phyloP scores from a whole-genome alignment of 1,140 invertebrate species.

The Drosophila willistoni region DNA sequence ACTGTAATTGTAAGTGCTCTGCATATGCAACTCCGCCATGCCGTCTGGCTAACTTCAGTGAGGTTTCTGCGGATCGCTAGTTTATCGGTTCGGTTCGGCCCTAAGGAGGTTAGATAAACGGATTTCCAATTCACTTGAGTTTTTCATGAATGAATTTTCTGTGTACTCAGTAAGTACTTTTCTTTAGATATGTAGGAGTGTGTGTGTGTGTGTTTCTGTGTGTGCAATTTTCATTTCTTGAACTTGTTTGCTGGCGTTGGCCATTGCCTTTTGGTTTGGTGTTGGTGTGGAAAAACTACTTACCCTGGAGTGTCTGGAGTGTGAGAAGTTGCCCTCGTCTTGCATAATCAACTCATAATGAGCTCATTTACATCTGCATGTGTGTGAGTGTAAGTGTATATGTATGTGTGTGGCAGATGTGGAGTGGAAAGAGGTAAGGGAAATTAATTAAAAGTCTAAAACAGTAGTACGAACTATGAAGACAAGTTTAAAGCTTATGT shows the following conservation, averaged over 20 bases:
- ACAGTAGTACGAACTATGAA: not conserved
- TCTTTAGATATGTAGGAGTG: not conserved
- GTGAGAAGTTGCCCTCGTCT: slow-evolving; percentile 48
- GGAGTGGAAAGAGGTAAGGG: not conserved
- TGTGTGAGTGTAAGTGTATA: slow-evolving; percentile 16
- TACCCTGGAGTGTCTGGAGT: not conserved
- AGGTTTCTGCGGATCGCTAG: slow-evolving; percentile 13
- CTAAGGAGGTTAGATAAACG: slow-evolving; percentile 69
- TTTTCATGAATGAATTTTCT: slow-evolving; percentile 75
- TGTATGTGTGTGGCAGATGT: slow-evolving; percentile 4
- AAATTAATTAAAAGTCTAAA: slow-evolving; percentile 43
- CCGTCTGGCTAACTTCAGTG: slow-evolving; percentile 44
- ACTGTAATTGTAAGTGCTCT: slow-evolving; percentile 65
- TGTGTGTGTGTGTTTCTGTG: not conserved
- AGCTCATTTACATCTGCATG: slow-evolving; percentile 68
- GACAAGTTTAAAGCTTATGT: too few species aligned
- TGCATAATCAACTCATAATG: slow-evolving; percentile 73
- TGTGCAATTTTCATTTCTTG: slow-evolving; percentile 53
- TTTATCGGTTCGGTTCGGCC: slow-evolving; percentile 17
- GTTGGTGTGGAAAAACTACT: slow-evolving; percentile 47
- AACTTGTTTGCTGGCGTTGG: slow-evolving; percentile 44
- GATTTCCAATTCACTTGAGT: slow-evolving; percentile 76
- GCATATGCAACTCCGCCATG: slow-evolving; percentile 57
- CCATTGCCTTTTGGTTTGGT: slow-evolving; percentile 1
- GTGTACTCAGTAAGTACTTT: slow-evolving; percentile 23